A percentile compares a stretch with the other conserved stretches of the same genome.
phyloP scores from a whole-genome alignment of 2,113 vertebrate genomes.

The Motacilla alba region DNA sequence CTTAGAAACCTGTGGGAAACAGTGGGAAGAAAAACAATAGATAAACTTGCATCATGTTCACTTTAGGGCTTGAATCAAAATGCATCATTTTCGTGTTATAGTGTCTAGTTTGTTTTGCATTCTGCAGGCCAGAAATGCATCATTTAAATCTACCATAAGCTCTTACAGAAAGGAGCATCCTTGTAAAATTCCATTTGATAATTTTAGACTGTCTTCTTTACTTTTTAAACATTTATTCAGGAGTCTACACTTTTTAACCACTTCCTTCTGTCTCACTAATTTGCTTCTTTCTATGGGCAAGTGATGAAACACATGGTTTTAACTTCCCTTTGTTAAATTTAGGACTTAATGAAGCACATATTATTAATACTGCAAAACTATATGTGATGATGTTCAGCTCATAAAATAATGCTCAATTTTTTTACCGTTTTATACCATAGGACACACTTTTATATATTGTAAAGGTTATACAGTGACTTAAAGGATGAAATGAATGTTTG shows the following conservation, averaged over 20 bases:
- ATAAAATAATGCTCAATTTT: background rate
- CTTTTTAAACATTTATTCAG: background rate
- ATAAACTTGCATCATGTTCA: background rate
- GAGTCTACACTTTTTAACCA: background rate
- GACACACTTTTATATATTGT: background rate
- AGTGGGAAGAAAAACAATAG: background rate
- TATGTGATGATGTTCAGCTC: background rate
- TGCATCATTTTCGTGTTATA: background rate
- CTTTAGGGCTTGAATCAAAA: background rate
- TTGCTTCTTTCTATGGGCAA: background rate
- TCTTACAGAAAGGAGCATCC: background rate
- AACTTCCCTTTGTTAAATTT: background rate
- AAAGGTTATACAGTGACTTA: background rate
- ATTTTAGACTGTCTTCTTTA: background rate
- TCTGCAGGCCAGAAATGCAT: background rate
- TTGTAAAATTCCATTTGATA: background rate
- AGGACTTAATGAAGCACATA: background rate
- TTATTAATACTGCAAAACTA: background rate
- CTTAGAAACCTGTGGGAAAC: background rate
- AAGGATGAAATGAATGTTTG: background rate
- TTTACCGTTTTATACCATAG: background rate
- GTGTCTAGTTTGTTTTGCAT: background rate
- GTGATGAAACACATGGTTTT: background rate
- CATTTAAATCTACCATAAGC: background rate
- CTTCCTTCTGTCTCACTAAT: background rate